Evolutionary conservation across 2,113 vertebrate genomes (phyloP).

Genomic region (Eulemur rufifrons): DNA sequence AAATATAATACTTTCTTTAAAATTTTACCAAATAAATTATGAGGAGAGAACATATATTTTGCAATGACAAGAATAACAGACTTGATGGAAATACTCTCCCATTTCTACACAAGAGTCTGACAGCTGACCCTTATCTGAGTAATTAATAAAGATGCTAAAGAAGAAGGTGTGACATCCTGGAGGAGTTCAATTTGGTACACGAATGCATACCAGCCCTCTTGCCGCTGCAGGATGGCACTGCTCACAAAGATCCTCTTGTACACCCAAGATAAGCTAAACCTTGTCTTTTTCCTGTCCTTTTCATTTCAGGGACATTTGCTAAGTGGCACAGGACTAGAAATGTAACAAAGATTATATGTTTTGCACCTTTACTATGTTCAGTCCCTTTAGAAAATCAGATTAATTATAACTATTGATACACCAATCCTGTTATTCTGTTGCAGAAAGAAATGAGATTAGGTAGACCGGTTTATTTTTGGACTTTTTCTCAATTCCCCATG

Average conservation of each 20-base stretch:
- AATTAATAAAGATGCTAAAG: neutral
- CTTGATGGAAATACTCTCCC: neutral
- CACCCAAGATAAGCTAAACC: neutral
- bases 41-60: neutral
- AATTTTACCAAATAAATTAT: neutral
- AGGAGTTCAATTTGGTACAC: neutral
- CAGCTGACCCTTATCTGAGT: neutral
- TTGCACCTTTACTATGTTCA: neutral
- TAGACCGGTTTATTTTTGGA: neutral
- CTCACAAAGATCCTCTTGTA: neutral
- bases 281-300: neutral
- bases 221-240: neutral
- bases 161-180: neutral
- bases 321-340: neutral
- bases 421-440: neutral
- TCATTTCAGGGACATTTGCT: neutral
- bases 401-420: slow-evolving; percentile 24
- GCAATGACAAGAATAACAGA: neutral
- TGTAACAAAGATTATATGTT: neutral
- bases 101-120: neutral
- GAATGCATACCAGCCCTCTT: neutral
- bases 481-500: neutral
- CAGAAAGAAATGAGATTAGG: slow-evolving; percentile 10
- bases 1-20: neutral
- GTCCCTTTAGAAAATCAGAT: neutral